A percentile compares a stretch with the other conserved stretches of the same genome.
Evolutionary conservation across 2,888 invertebrate species (phyloP).

Genomic region (Ceratothoa steindachneri): DNA sequence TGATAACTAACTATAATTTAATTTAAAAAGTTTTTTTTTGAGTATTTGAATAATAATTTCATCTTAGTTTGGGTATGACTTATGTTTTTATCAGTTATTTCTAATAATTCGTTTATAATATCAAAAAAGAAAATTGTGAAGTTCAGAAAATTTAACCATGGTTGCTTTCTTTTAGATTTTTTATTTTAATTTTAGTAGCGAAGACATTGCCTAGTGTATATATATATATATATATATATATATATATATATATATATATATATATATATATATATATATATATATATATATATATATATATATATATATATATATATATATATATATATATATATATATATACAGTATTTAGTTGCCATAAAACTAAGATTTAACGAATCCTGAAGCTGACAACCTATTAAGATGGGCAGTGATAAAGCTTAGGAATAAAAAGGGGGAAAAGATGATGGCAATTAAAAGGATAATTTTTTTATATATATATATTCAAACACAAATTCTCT

Average conservation of each 20-base stretch:
- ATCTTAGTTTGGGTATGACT: too few species aligned
- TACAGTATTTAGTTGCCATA: conserved; percentile 6
- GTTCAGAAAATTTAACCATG: too few species aligned
- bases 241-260: not conserved
- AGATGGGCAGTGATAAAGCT: not conserved
- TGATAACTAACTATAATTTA: too few species aligned
- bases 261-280: conserved; percentile 8
- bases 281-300: conserved; percentile 15
- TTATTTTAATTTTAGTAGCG: too few species aligned
- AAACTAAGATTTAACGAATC: conserved; percentile 10
- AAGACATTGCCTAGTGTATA: not conserved
- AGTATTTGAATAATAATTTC: too few species aligned
- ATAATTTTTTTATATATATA: not conserved
- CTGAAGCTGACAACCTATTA: conserved; percentile 10
- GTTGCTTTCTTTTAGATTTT: too few species aligned
- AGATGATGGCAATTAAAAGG: not conserved
- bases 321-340: not conserved
- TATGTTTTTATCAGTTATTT: too few species aligned
- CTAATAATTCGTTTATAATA: too few species aligned
- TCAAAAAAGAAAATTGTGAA: too few species aligned
- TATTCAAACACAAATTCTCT: not conserved
- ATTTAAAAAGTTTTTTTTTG: too few species aligned
- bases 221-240: not conserved
- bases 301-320: conserved; percentile 5
- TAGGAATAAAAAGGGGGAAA: too few species aligned